Conservation (phyloP, 2,113 vertebrate species). For the Dicaeum eximium region DNA sequence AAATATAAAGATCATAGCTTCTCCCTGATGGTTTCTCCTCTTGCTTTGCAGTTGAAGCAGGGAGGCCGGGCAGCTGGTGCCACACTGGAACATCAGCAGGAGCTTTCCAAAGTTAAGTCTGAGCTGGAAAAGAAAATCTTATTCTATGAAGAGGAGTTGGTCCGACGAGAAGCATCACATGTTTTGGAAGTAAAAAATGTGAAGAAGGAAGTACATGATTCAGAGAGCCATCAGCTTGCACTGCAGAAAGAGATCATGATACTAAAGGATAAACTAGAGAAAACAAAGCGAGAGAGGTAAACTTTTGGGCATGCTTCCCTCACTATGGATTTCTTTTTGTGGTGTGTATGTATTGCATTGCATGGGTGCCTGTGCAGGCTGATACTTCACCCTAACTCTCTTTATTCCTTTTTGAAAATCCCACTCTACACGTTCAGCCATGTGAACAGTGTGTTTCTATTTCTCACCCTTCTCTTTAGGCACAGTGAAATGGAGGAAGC, state of each 20-base stretch:
- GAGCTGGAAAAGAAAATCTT: slow-evolving; percentile 94
- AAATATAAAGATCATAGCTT: not conserved
- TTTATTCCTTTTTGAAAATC: not conserved
- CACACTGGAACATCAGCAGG: slow-evolving; percentile 84
- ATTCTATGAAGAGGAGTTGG: slow-evolving; percentile 92
- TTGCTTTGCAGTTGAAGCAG: slow-evolving; percentile 78
- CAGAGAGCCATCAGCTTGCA: slow-evolving; percentile 85
- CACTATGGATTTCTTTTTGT: not conserved
- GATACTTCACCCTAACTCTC: not conserved
- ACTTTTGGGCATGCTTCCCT: not conserved
- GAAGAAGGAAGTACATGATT: slow-evolving; percentile 90
- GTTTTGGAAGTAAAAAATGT: slow-evolving; percentile 87
- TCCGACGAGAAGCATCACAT: slow-evolving; percentile 86
- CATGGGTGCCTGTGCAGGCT: not conserved
- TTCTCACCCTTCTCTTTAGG: slow-evolving; percentile 62
- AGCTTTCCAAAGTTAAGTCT: slow-evolving; percentile 85
- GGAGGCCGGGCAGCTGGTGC: slow-evolving; percentile 75
- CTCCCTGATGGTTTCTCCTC: not conserved
- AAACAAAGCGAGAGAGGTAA: slow-evolving; percentile 86
- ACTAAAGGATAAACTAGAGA: slow-evolving; percentile 89
- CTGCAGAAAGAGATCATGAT: slow-evolving; percentile 87
- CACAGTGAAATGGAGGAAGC: slow-evolving; percentile 88
- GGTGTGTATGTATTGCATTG: not conserved
- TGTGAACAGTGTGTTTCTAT: not conserved
- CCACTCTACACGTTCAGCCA: not conserved